Evolutionary conservation across 2,797 vertebrate species (phyloP), one percentile per base, ranked within the genome.

Genomic region (Gymnopithys bicolor): DNA sequence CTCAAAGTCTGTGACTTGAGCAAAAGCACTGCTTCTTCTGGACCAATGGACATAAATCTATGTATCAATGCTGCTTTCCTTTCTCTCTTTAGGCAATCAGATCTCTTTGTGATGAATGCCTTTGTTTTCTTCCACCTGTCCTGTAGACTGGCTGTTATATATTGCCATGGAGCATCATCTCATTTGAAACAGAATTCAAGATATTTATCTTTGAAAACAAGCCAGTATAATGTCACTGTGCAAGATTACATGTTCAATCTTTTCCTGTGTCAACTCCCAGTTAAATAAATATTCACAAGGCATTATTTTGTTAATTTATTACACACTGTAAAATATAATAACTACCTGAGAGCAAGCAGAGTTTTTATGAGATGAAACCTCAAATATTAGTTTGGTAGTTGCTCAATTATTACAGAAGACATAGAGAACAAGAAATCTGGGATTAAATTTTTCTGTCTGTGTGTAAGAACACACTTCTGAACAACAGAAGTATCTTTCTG

Each of bases 121-220:
- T 95, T 95, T 92, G 76, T 95, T 96, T 96, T 96, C 66, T 37
- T 88, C 69, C 59, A 71, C 76, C 69, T 91, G 68, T 89, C 73
- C 85, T 75, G 37, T 78, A 83, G 66, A 77, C 28, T 80, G 37
- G 9, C 41, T 87, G 53, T 89, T 94, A 86, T 71, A 86, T 89
- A 93, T 92, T 84, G 49, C 82, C 2, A 0, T 70, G 66, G 66
- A 92, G 19, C 53, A 69, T 78, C 82, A 68, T 87, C 87, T 96
- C 66, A 81, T 91, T 94, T 95, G 77, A 91, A 95, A 91, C 4
- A 71, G 67, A 88, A 84, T 66, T 93, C 68, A 81, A 62, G 87
- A 80, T 86, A 93, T 62, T 71, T 3, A 45, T 94, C 82, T 91
- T 86, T 64, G 87, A 94, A 94, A 93, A 81, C 80, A 87, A 88